Evolutionary conservation across 1,140 invertebrate species (phyloP), one percentile per base, ranked within the genome.

Genomic region (Drosophila ananassae): DNA sequence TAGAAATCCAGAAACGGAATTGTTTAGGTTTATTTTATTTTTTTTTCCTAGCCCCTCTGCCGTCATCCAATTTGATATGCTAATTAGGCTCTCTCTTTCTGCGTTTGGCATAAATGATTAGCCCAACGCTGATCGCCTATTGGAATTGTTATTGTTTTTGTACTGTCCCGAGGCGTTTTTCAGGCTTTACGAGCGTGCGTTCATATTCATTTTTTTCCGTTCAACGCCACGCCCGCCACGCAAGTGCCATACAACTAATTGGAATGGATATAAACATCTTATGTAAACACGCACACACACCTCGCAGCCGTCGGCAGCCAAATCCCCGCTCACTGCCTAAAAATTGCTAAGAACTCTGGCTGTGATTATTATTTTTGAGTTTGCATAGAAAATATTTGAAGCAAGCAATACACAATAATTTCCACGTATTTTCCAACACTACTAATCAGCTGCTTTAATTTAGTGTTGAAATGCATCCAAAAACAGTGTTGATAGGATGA

Each of bases 41-140:
- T 22, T 50, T 32, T 68, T 30, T 17, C 30, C 24, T 21, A 17
- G 47, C 24, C 22, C 72, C 41, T 60, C 44, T 61, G 57, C 44
- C 60, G 75, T 78, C 76, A 79, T 61, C 57, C 68, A 55, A 85
- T 84, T 84, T 85, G 56, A 79, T 80, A 80, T 80, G 72, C 83
- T 68, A 62, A 77, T 69, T 54, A 60, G 53, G 51, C 32, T 17
- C 54, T 63, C 53, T 56, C 63, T 30, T 25, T 54, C 53, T 71
- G 74, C 68, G 78, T 48, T 84, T 46, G 53, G 80, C 80, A 83
- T 83, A 84, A 68, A 59, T 76, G 61, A 84, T 82, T 73, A 82
- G 69, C 47, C 50, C 59, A 32, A 25, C 39, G 25, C 52, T 53
- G 41, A 51, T 58, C 44, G 32, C 41, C 30, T 12, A 44, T 22